These are phyloP conservation scores for Cactoblastis cactorum DNA, from an alignment of 2,888 invertebrate genomes.

Conservation along the genomic window DNA sequence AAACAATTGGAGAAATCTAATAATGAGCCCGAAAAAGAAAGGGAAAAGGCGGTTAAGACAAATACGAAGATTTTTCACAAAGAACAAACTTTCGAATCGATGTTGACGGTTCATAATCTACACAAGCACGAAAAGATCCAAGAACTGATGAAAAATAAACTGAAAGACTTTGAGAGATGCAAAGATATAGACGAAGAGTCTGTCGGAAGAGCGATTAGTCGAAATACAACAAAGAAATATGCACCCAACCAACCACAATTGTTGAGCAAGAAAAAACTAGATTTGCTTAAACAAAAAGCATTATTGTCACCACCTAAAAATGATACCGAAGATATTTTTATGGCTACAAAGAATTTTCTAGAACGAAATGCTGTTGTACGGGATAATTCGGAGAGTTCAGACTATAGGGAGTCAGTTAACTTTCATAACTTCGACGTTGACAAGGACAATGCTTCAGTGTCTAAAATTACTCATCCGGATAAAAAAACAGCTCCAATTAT, in stretches of 20 bases:
- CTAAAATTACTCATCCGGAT: neutral
- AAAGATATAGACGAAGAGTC: conserved; percentile 48
- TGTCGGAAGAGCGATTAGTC: conserved; percentile 35
- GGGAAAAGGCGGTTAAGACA: conserved; percentile 31
- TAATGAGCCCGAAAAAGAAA: conserved; percentile 22
- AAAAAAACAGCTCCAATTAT: neutral
- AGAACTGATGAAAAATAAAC: conserved; percentile 32
- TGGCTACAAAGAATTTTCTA: conserved; percentile 26
- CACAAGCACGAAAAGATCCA: conserved; percentile 24
- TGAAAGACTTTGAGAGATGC: conserved; percentile 43
- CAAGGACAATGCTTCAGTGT: neutral
- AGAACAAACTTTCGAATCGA: conserved; percentile 30
- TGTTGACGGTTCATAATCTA: conserved; percentile 32
- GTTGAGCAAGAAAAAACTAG: conserved; percentile 16
- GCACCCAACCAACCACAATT: neutral
- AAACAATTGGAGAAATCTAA: conserved; percentile 35
- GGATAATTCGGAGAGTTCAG: conserved; percentile 1
- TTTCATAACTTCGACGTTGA: neutral
- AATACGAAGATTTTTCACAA: conserved; percentile 37
- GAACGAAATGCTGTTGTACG: conserved; percentile 21
- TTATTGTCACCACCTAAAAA: conserved; percentile 14
- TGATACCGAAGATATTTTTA: conserved; percentile 19
- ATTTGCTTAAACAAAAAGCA: conserved; percentile 13
- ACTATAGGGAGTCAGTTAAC: neutral
- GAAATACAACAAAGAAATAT: neutral